Evolutionary conservation across 2,113 vertebrate species (phyloP).

Genomic region (Hemiprocne comata): DNA sequence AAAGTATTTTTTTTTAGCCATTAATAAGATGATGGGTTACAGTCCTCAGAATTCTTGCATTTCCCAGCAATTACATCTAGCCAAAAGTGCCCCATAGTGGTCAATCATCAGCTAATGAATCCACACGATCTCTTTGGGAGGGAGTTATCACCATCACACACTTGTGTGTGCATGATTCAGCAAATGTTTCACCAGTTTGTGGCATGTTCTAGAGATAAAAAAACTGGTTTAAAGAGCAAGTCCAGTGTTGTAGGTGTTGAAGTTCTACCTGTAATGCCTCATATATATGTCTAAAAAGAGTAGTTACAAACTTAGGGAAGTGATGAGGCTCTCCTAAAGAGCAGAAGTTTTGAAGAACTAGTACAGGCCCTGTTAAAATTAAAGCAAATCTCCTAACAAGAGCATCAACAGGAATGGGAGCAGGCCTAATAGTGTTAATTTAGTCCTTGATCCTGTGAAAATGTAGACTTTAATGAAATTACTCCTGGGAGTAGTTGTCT

Average conservation of each 20-base stretch:
- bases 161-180: rapidly evolving
- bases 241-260: background rate
- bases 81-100: background rate
- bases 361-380: background rate
- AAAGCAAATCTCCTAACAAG: background rate
- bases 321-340: background rate
- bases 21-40: background rate
- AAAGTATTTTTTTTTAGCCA: background rate
- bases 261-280: background rate
- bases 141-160: background rate
- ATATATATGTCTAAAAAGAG: background rate
- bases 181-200: background rate
- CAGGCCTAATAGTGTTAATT: background rate
- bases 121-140: background rate
- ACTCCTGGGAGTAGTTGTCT: background rate
- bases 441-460: background rate
- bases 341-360: background rate
- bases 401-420: background rate
- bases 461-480: background rate
- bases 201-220: background rate
- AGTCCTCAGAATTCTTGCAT: background rate
- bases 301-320: background rate
- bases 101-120: background rate
- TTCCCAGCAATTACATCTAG: background rate
- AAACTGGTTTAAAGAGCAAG: background rate